Evolutionary conservation across 2,113 vertebrate species (phyloP), one percentile per base, ranked within the genome.

Genomic region (Forbesichthys agassizii): DNA sequence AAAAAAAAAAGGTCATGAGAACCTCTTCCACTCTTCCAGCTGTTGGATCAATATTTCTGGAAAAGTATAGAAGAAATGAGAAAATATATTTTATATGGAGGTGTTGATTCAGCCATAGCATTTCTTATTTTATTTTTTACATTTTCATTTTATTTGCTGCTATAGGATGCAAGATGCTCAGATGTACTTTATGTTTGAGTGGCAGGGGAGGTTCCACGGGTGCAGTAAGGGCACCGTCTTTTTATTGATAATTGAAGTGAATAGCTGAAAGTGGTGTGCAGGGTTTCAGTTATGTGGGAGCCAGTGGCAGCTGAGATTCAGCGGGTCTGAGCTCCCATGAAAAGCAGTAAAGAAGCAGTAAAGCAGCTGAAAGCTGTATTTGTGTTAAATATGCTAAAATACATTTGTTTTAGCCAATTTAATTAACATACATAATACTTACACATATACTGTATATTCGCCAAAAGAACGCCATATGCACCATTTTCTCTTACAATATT

Each of bases 181-280:
- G 57, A 61, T 61, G 64, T n/a, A n/a, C 12, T 27, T n/a, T 60
- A 42, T 64, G 48, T 55, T 10, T 70, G 69, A 60, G 71, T 63
- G 68, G 59, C 62, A 65, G 66, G 65, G 9, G 13, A 60, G 46
- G 52, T 33, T 61, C 33, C 53, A 27, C 10, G 61, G 27, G 16
- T 36, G 61, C 75, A 66, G 57, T 8, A 46, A 52, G 66, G 56
- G 62, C 61, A 67, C 11, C 10, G 27, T 33, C 48, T 75, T 6
- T 77, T 82, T 75, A 79, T 81, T 79, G 74, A 84, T 83, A 81
- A 78, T 73, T 81, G 69, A 80, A 80, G 71, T 71, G 66, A 86
- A 76, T 69, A 75, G 68, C 69, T 70, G 54, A 77, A 54, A 78
- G 55, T 62, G 71, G 63, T 64, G 59, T 52, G 49, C 12, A 49